phyloP scores from a whole-genome alignment of 2,113 vertebrate genomes.

The Pollachius pollachius region DNA sequence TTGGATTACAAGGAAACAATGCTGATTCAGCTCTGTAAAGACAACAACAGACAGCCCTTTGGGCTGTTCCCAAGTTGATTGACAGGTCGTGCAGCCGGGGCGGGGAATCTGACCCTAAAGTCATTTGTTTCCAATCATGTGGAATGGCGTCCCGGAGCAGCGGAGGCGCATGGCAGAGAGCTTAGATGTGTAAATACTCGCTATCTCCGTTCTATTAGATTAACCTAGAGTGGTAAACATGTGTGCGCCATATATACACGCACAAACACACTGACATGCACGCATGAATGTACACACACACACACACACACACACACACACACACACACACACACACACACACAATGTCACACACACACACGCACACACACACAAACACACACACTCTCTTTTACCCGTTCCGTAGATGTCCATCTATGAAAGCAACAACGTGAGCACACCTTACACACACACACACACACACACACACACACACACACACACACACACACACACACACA shows the following conservation, averaged over 20 bases:
- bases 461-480: background rate
- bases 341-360: slow-evolving; percentile 3
- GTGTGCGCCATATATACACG: slow-evolving; percentile 22
- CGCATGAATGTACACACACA: background rate
- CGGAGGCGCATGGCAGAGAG: slow-evolving; percentile 45
- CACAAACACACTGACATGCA: slow-evolving; percentile 32
- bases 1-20: slow-evolving; percentile 54
- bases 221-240: slow-evolving; percentile 39
- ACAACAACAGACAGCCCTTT: slow-evolving; percentile 37
- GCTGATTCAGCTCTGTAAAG: slow-evolving; percentile 42
- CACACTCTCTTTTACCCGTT: background rate
- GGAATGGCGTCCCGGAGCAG: slow-evolving; percentile 65
- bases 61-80: slow-evolving; percentile 41
- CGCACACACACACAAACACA: slow-evolving; percentile 34
- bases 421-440: background rate
- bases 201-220: slow-evolving; percentile 62
- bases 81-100: slow-evolving; percentile 52
- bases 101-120: slow-evolving; percentile 55
- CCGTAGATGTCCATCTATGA: too few species aligned
- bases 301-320: slow-evolving; percentile 7
- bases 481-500: too few species aligned
- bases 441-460: slow-evolving; percentile 18
- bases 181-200: slow-evolving; percentile 60
- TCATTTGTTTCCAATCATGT: slow-evolving; percentile 74
- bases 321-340: background rate